Evolutionary conservation across 2,113 vertebrate species (phyloP), one percentile per base, ranked within the genome.

Genomic region (Meles meles): DNA sequence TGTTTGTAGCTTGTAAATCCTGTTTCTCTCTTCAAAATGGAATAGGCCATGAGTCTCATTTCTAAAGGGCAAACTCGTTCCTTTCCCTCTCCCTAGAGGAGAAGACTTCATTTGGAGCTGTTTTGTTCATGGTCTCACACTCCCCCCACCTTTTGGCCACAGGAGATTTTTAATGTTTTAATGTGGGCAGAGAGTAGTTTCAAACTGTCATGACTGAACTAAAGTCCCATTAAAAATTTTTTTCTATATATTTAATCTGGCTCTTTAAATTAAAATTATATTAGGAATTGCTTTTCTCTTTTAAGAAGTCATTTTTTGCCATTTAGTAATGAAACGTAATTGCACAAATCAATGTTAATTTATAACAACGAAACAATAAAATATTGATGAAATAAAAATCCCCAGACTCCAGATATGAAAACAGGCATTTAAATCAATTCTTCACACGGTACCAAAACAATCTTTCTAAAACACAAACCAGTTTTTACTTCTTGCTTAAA

Each of bases 341-440:
- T 97, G 69, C 27, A 92, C 44, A 90, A 94, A 96, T 95, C 76
- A 21, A 96, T 88, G 74, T 61, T 92, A 97, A 97, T 97, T 96
- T 98, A 96, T 97, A 92, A 97, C 96, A 93, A 93, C 88, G 84
- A 93, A 94, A 95, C 59, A 90, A 97, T 97, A 97, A 97, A 97
- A 96, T 97, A 97, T 96, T 96, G 96, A 98, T 88, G 57, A 97
- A 96, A 94, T 92, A 96, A 97, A 97, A 98, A 84, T 67, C 83
- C 57, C 83, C 89, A 94, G 86, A 44, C 83, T 96, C 88, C 31
- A 25, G 86, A 81, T 87, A 92, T 92, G 86, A 97, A 71, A 97
- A 81, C 29, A 90, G 87, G 52, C 92, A 94, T 96, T 88, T 97
- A 96, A 96, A 88, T 98, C 96, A 98, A 94, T 96, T 93, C 87